Evolutionary conservation across 1,140 invertebrate species (phyloP), one percentile per base, ranked within the genome.

Genomic region (Cylas formicarius): DNA sequence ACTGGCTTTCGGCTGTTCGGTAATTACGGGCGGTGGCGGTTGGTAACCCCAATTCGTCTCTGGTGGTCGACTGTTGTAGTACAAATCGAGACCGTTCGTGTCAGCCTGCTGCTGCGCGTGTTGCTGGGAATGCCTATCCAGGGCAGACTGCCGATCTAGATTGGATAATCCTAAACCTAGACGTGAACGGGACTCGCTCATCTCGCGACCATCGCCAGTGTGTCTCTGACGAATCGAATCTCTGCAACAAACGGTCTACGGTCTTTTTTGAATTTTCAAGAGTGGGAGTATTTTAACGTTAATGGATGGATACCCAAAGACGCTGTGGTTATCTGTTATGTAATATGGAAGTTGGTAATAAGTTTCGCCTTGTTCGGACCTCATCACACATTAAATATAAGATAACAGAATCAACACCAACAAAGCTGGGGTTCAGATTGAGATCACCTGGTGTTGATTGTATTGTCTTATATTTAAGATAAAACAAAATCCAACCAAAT

Each of bases 1-100:
- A 17, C 72, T 67, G 1, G 81, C 78, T 60, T 89, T 89, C 0
- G 89, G 86, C 59, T 91, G 88, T 61, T 92, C 86, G 1, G 87
- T 91, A 40, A 92, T 89, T 3, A 91, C 86, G 2, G 82, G 82
- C 2, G 79, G 78, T 1, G 81, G 81, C 1, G 86, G 86, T 48
- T 74, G 70, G 49, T 77, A 77, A 31, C 70, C 79, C 60, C 61
- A 65, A 38, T 43, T 56, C 7, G 56, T 49, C 34, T 63, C 60
- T n/a, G 61, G 58, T 28, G 75, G 65, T 48, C 78, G 71, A 52
- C 81, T 70, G 61, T 89, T 88, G 59, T 90, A 90, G 62, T 87
- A 90, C 17, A 88, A 68, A 62, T 88, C 84, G n/a, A 80, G 63
- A 10, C 83, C 82, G 42, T 84, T 83, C 26, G 78, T 79, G 48